Base-by-base conservation (phyloP, 2,113 vertebrate species). In the Scomber scombrus region DNA sequence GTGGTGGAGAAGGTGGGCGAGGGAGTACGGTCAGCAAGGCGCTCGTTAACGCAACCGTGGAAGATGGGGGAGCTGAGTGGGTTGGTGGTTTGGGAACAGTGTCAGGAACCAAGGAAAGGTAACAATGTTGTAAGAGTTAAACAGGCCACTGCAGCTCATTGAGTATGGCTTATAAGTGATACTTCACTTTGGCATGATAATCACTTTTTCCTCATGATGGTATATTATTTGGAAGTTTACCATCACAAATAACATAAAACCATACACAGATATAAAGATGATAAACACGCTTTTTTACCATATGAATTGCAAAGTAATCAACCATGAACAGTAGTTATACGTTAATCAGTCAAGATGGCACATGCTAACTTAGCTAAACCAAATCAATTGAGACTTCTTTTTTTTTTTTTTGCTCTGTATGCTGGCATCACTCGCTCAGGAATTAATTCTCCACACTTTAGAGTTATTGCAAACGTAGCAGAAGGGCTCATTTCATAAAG, bases 1-100 rank as follows among this genome's bases (percentile, higher is more conserved):
- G 96, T 97, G 84, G 97, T 98, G 92, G 98, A 99, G 96, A 99
- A 98, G 91, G 98, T 99, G 81, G 98, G 98, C 63, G 98, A 99
- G 81, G 98, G 98, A n/a, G 98, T 99, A 94, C 98, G 98, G 93
- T 99, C 98, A 7, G 96, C 95, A 91, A 99, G 96, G 83, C 90
- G 98, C 95, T 99, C 98, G 67, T 99, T 99, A 78, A 99, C 98
- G 71, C 98, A 99, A 93, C 98, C 98, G 34, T 99, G 96, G 96
- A 99, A 99, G 91, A 99, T 99, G 88, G 98, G 98, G 90, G 98
- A 97, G 95, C 98, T 99, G 93, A 92, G 70, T 52, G 46, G 79
- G 78, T 55, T 68, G 81, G 88, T 5, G 13, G 78, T 75, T 84
- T 72, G 79, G 85, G 62, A 80, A 73, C 56, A 68, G 68, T 16